Base-by-base conservation (phyloP, 2,888 invertebrate genomes). In the Nephrocerus scutellatus region DNA sequence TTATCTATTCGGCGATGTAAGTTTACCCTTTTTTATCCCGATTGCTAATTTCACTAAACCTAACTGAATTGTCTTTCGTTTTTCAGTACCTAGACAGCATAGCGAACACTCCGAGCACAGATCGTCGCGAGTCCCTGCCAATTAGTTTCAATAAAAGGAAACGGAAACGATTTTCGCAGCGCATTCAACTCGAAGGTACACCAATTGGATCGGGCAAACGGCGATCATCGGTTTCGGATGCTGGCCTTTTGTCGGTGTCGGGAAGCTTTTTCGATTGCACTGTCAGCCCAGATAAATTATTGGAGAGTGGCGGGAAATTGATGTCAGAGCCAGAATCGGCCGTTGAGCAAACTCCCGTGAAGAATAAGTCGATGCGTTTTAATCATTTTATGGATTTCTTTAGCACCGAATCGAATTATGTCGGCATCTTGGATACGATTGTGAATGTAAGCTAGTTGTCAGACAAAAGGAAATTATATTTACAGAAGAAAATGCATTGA, bases 381-480 rank as follows among this genome's bases (percentile, higher is more conserved):
- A 70, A 70, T 57, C 70, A 70, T 51, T 69, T 65, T 44, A 77
- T 86, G 70, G 97, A 98, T 70, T 76, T 98, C 55, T 78, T 90
- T 47, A 90, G 93, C 68, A 98, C 98, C 2, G 98, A 98, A 70
- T 86, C 84, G 43, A 98, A 98, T 75, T 98, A 97, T 69, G 93
- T 97, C 43, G 85, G 84, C 45, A 93, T 97, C 60, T 75, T 98
- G 54, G 81, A 88, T 56, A 92, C 92, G 24, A 90, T 98, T 58
- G 80, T 93, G 62, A 87, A 81, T 67, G 95, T 89, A 70, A 71
- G 74, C 45, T 18, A 3, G 7, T 16, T 4, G 63, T 16, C 9
- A 10, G 3, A 25, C 6, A 10, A n/a, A n/a, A n/a, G n/a, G n/a
- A n/a, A n/a, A 14, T 33, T 20, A 15, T 12, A 25, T 20, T 22